Evolutionary conservation across 2,113 vertebrate species (phyloP).

Genomic region (Bos taurus): ARS-UCD2.0 NC_037334.1:76160501-76161000

Average conservation of each 20-base stretch:
- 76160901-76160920: background rate
- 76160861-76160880: slow-evolving; percentile 33
- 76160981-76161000: background rate
- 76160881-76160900: slow-evolving; percentile 33
- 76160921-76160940: slow-evolving; percentile 30
- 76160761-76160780: background rate
- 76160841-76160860: slow-evolving; percentile 37
- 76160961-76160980: slow-evolving; percentile 24
- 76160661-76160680: background rate
- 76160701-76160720: background rate
- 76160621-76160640: background rate
- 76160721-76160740: background rate
- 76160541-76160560: background rate
- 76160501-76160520: background rate
- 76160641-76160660: background rate
- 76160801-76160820: slow-evolving; percentile 39
- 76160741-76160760: slow-evolving; percentile 49
- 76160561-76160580: background rate
- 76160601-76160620: background rate
- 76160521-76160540: background rate
- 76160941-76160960: background rate
- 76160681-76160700: background rate
- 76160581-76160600: background rate
- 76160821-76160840: slow-evolving; percentile 6
- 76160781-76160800: slow-evolving; percentile 14